Evolutionary conservation across 2,113 vertebrate genomes (phyloP), one percentile per base, ranked within the genome.

Genomic region (Mirounga angustirostris): DNA sequence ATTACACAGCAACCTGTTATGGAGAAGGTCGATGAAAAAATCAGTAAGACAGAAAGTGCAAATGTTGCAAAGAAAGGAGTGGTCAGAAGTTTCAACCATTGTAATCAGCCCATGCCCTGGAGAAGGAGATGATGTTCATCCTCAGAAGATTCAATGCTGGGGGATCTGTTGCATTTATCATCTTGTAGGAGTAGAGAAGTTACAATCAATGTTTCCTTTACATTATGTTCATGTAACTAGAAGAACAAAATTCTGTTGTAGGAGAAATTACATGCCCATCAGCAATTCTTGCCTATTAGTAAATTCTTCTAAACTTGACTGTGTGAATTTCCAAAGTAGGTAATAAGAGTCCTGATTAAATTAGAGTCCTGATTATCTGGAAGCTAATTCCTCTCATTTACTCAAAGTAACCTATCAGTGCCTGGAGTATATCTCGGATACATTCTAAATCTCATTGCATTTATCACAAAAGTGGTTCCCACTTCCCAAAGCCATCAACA

Each of bases 271-370:
- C 28, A 28, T 7, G 0, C 2, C 36, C 43, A 84, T 40, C n/a
- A 94, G 30, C 8, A 52, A 86, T 63, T 97, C 67, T 83, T 79
- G 30, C 21, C 78, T 81, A 43, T 40, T n/a, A 40, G 30, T 76
- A 90, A 97, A 63, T 59, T 95, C 46, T 83, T 54, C 22, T 94
- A n/a, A 46, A 18, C 26, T 46, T 81, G n/a, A 94, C 5, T 58
- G 63, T 81, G 24, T 95, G 69, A 95, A 71, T 96, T 93, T 91
- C 46, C 30, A 61, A 95, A 85, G 30, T 59, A 82, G 73, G 76
- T 67, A 56, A 69, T 36, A 71, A 67, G 18, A 33, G 16, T 81
- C 18, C 40, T 61, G 40, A 69, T n/a, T n/a, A 69, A 67, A 67
- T 67, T 13, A 16, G 63, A 7, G 65, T 69, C 33, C 65, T 50